These are phyloP conservation scores for Fregetta grallaria DNA, from an alignment of 2,113 vertebrate genomes.

Conservation along the genomic window DNA sequence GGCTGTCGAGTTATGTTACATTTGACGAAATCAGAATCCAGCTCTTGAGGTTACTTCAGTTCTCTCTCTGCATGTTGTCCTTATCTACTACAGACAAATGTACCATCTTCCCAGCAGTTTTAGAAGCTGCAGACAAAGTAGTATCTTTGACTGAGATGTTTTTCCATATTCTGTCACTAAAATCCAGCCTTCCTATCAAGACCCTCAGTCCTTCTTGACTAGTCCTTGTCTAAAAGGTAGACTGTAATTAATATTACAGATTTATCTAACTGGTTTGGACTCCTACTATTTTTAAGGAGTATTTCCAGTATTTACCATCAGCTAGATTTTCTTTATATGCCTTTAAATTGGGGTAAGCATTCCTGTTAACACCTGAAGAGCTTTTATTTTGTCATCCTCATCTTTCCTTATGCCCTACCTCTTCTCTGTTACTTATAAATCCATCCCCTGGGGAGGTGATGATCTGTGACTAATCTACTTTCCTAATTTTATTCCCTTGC, in stretches of 20 bases:
- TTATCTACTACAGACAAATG: neutral
- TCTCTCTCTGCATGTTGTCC: neutral
- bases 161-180: neutral
- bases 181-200: neutral
- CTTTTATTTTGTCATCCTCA: neutral
- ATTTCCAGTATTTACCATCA: neutral
- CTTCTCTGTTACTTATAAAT: neutral
- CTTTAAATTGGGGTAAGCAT: neutral
- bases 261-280: neutral
- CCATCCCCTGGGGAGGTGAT: neutral
- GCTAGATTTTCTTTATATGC: neutral
- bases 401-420: neutral
- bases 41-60: neutral
- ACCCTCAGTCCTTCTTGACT: neutral
- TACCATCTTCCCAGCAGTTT: neutral
- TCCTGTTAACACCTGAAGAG: neutral
- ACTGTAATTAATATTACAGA: neutral
- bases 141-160: neutral
- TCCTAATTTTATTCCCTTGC: neutral
- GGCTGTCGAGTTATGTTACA: neutral
- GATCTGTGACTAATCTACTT: neutral
- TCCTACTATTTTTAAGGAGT: neutral
- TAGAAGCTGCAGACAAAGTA: neutral
- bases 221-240: neutral
- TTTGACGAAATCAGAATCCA: neutral